Evolutionary conservation across 1,140 invertebrate species (phyloP), one percentile per base, ranked within the genome.

Genomic region (Brachionus koreanus): DNA sequence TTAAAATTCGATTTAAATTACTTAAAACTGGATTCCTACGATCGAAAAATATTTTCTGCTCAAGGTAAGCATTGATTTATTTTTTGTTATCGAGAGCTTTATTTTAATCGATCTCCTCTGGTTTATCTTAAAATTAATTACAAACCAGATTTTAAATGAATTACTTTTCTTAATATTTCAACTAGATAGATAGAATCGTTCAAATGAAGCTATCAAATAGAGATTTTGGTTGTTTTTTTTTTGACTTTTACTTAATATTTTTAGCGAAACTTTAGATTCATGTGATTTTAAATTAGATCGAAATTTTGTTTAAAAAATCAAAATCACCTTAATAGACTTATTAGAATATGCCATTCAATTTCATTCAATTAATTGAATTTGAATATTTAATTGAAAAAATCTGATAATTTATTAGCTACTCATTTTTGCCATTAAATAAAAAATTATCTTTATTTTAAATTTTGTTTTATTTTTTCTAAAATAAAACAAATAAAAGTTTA

Each of bases 1-100:
- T 42, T 74, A 25, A 43, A 74, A 46, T 49, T 74, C 13, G n/a
- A 74, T 74, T 46, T 46, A 74, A 74, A 74, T 74, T 74, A 74
- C 46, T 74, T 74, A 74, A 74, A 74, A 74, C 69, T 74, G 69
- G 69, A 74, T 74, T 74, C 69, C 12, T 74, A 13, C 69, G 69
- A 74, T 74, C 25, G 69, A 13, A 74, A 43, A 43, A 74, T 74
- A 25, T 74, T 74, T 46, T 46, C 39, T 46, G 42, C 42, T 29
- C 69, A 74, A 74, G 69, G 69, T 74, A 69, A 69, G 33, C 29
- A 57, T 65, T 33, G 10, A 65, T 65, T 65, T n/a, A n/a, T 65
- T 25, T 12, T 46, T 46, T 2, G 43, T 10, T 33, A 65, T 16
- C 16, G 5, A 72, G 16, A 23, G 39, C 67, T 57, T 57, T 0